A percentile compares a stretch with the other conserved stretches of the same genome.
Conservation (phyloP, 1,140 invertebrate genomes). For the Ceratina japonica region DNA sequence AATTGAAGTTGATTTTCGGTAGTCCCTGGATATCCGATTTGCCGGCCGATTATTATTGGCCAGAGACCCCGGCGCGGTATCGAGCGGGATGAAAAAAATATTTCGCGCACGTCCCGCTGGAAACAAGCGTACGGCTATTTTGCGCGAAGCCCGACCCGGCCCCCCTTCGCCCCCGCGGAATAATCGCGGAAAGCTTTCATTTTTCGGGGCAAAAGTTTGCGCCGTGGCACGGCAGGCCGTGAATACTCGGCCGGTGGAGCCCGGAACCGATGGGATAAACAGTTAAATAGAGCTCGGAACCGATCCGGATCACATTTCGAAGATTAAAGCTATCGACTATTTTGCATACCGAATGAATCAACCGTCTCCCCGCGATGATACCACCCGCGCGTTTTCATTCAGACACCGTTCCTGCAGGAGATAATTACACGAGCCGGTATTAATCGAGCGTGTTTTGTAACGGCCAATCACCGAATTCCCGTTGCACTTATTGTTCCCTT, state of each 20-base stretch:
- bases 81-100: slow-evolving; percentile 1
- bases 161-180: no score
- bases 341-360: slow-evolving; percentile 1
- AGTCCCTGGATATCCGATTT: slow-evolving; percentile 3
- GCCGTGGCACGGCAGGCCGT: neutral
- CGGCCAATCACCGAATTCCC: no score
- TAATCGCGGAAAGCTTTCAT: slow-evolving; percentile 11
- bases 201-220: neutral
- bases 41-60: neutral
- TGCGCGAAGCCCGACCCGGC: neutral
- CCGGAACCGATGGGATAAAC: slow-evolving; percentile 1
- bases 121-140: neutral
- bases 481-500: no score
- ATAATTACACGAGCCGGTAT: neutral
- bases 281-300: slow-evolving; percentile 6
- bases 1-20: neutral
- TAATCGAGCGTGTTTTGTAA: neutral
- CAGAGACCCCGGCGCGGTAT: neutral
- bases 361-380: neutral
- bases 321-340: slow-evolving; percentile 16
- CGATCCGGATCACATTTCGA: slow-evolving; percentile 17
- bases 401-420: neutral
- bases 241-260: no score
- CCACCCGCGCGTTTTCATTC: neutral
- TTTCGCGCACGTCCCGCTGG: neutral